Conservation (phyloP, 1,140 invertebrate genomes). For the Scaptodrosophila lebanonensis region DNA sequence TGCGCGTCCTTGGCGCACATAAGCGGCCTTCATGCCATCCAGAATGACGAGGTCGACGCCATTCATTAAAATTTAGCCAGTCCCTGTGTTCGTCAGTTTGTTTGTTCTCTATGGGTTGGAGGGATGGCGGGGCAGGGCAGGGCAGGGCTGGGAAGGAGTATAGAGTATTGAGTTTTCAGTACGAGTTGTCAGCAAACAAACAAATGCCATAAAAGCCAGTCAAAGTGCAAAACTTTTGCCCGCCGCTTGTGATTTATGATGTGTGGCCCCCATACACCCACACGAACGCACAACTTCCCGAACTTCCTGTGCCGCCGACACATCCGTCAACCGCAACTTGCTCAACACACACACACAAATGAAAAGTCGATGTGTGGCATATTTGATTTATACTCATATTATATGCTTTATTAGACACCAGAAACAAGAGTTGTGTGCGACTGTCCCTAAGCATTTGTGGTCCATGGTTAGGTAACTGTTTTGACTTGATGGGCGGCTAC, state of each 20-base stretch:
- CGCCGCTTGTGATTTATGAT: constrained; percentile 29
- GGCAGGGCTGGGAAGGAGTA: constrained; percentile 30
- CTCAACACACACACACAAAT: constrained; percentile 34
- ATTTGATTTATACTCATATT: constrained; percentile 72
- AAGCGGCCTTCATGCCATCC: too few relatives aligned
- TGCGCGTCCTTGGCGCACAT: too few relatives aligned
- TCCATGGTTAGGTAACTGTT: constrained; percentile 61
- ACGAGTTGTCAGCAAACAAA: constrained; percentile 57
- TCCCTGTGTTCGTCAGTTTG: too few relatives aligned
- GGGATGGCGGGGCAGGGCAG: constrained; percentile 35
- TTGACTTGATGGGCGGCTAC: constrained; percentile 40
- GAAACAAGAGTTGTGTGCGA: constrained; percentile 5
- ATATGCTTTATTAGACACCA: constrained; percentile 70
- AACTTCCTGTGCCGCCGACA: constrained; percentile 4
- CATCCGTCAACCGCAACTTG: neutral
- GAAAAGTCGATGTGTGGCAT: constrained; percentile 66
- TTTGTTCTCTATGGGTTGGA: too few relatives aligned
- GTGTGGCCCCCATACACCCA: neutral
- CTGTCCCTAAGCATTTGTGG: constrained; percentile 1
- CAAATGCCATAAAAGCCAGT: constrained; percentile 69
- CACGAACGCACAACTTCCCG: constrained; percentile 11
- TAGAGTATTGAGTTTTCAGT: constrained; percentile 71
- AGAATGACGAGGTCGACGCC: constrained; percentile 54
- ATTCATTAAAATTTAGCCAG: constrained; percentile 69
- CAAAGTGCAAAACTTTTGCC: constrained; percentile 55